Evolutionary conservation across 2,888 invertebrate genomes (phyloP), one percentile per base, ranked within the genome.

Genomic region (Leucophora obtusa): DNA sequence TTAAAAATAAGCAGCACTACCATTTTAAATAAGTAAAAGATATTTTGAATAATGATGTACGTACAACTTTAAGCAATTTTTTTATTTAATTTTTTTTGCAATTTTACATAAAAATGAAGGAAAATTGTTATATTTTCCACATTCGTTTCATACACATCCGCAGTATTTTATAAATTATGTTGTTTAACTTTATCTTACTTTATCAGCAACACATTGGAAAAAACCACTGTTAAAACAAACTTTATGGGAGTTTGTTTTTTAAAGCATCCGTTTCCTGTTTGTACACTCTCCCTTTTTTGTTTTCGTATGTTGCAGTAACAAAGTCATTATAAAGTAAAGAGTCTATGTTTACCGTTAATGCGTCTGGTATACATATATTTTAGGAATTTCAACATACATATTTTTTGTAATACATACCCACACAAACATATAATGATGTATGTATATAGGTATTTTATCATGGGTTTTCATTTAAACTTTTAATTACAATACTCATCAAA

Each of bases 211-310:
- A 47, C n/a, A 47, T 14, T n/a, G 43, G n/a, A 14, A 14, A 47
- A 47, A 47, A 14, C 1, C 11, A 38, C 1, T 6, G 28, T 7
- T 5, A n/a, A 47, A 1, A 47, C n/a, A 14, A 47, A 47, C 43
- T 47, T 47, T 47, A 43, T 43, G 43, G 14, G 9, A 43, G 11
- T 43, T 7, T 62, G 18, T 62, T 62, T 62, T 62, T 62, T 28
- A 28, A 50, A 62, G 35, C 47, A 18, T 62, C 62, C 62, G 62
- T 24, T 62, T 62, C 62, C 62, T 43, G 47, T 43, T 60, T 47
- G n/a, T 15, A 47, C 24, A 28, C 62, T 43, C 47, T 21, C n/a
- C n/a, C 24, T 62, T 43, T 43, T 21, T 21, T 21, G 21, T 21
- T 21, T 21, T 2, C 4, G 21, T 21, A 21, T 21, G 14, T 15